phyloP scores from a whole-genome alignment of 2,888 invertebrate species.

The Spisula subtruncata region DNA sequence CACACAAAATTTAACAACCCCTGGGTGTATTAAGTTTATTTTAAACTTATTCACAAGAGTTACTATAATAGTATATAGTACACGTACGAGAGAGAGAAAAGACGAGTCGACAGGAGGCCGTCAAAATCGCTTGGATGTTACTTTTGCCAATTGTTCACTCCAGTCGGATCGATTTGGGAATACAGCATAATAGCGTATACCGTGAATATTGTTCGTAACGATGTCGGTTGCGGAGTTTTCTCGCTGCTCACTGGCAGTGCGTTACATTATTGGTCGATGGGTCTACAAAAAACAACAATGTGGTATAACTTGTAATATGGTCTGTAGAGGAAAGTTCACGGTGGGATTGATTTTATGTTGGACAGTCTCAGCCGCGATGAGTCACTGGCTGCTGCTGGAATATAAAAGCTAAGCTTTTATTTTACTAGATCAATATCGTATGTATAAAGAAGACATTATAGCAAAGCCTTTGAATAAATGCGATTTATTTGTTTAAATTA shows the following conservation, averaged over 20 bases:
- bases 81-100: not conserved
- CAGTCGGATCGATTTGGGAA: not conserved
- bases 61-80: not conserved
- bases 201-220: not conserved
- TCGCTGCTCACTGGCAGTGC: not conserved
- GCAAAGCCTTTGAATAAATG: no score
- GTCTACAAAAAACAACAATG: conserved; percentile 3
- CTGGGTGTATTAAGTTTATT: not conserved
- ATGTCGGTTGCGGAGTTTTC: not conserved
- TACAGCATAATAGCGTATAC: no score
- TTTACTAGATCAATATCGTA: no score
- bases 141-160: not conserved
- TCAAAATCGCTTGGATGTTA: not conserved
- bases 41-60: not conserved
- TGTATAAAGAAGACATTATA: no score
- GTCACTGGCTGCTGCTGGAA: no score
- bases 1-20: not conserved
- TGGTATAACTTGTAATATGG: not conserved
- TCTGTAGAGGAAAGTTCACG: not conserved
- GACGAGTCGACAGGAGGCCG: not conserved
- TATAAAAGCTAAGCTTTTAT: no score
- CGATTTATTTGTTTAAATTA: no score
- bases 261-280: conserved; percentile 6
- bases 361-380: not conserved
- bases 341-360: conserved; percentile 13